Conservation (phyloP, 2,113 vertebrate genomes). For the Trochalopteron elliotii region DNA sequence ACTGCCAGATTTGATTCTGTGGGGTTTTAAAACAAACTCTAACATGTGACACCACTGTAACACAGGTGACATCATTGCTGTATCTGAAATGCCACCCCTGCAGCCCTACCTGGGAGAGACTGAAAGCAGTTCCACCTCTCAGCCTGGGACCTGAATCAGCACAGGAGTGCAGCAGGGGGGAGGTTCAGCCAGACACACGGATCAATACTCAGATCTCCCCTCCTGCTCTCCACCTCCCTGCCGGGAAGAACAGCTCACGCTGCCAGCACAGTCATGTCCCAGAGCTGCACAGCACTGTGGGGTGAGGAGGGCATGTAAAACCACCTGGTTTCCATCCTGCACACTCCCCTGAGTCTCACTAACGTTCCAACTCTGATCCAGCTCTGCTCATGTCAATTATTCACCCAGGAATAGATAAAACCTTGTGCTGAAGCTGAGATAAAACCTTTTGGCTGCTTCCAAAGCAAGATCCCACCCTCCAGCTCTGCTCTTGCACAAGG, state of each 20-base stretch:
- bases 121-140: neutral
- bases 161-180: too few relatives aligned
- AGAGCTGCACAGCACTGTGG: neutral
- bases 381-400: neutral
- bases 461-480: neutral
- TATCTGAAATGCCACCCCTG: neutral
- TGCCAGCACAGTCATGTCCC: neutral
- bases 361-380: neutral
- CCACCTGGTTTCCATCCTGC: neutral
- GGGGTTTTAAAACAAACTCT: neutral
- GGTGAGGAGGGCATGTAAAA: accelerated
- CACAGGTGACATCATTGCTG: neutral
- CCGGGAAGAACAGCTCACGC: accelerated
- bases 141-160: neutral
- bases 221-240: neutral
- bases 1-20: neutral
- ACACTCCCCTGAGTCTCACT: neutral
- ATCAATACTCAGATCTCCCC: neutral
- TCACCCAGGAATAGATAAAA: neutral
- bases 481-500: neutral
- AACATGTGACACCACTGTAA: accelerated
- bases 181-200: neutral
- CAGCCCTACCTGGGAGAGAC: neutral
- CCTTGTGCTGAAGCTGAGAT: neutral
- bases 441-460: neutral